Percentiles rank a stretch among this genome's conserved stretches.
Evolutionary conservation across 1,140 invertebrate species (phyloP).

Genomic region (Drosophila miranda): DNA sequence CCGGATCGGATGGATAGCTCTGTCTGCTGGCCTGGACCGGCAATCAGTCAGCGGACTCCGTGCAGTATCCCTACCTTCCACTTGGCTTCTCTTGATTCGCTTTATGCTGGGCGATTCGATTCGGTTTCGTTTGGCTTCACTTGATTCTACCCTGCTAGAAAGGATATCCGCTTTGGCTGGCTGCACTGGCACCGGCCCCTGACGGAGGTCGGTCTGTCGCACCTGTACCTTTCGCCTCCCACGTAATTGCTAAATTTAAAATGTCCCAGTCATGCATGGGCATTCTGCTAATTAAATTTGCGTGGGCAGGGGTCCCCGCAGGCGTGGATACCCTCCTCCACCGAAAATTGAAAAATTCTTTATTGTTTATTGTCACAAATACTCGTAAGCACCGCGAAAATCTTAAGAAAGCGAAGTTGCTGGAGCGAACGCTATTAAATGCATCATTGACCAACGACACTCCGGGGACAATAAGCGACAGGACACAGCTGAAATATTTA

Average conservation of each 20-base stretch:
- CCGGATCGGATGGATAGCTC: slow-evolving; percentile 26
- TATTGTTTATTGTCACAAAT: slow-evolving; percentile 36
- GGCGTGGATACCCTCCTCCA: not conserved
- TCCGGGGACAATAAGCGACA: slow-evolving; percentile 24
- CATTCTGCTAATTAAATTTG: slow-evolving; percentile 58
- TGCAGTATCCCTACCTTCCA: slow-evolving; percentile 71
- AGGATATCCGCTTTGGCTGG: slow-evolving; percentile 61
- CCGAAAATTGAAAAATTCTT: slow-evolving; percentile 53
- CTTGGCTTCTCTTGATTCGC: slow-evolving; percentile 57
- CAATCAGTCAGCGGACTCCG: slow-evolving; percentile 26
- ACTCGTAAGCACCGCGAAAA: slow-evolving; percentile 21
- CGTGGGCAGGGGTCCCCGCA: slow-evolving; percentile 9
- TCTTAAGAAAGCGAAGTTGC: slow-evolving; percentile 12
- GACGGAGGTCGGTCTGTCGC: not conserved
- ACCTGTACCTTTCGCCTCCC: slow-evolving; percentile 7
- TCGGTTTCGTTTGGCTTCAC: slow-evolving; percentile 45
- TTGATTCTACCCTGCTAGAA: slow-evolving; percentile 25
- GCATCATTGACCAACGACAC: slow-evolving; percentile 66
- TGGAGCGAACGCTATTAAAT: slow-evolving; percentile 71
- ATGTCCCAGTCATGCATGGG: slow-evolving; percentile 50
- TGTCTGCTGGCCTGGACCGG: slow-evolving; percentile 29
- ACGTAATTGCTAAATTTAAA: slow-evolving; percentile 69
- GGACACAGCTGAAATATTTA: slow-evolving; percentile 29
- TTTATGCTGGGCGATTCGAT: slow-evolving; percentile 12
- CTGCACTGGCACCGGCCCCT: not conserved